These are phyloP conservation scores for Acleris sparsana DNA, from an alignment of 2,888 invertebrate species.

Conservation along the genomic window DNA sequence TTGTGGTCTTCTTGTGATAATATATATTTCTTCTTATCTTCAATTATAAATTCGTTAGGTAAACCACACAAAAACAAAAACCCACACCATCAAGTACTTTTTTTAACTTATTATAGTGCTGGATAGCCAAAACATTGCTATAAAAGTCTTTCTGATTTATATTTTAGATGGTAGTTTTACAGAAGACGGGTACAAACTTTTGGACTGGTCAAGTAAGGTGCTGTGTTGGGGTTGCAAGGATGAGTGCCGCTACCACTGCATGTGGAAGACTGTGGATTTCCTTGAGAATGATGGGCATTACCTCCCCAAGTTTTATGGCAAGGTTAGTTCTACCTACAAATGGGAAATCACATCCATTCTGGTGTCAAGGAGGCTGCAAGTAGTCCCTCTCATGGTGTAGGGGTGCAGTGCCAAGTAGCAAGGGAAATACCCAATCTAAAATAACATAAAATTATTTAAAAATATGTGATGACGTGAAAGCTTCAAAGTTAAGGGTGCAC, in stretches of 20 bases:
- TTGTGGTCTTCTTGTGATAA: too few relatives aligned
- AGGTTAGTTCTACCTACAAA: constrained; percentile 29
- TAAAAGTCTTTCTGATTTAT: not conserved
- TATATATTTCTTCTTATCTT: too few relatives aligned
- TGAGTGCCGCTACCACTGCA: constrained; percentile 95
- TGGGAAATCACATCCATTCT: too few relatives aligned
- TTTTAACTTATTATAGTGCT: not conserved
- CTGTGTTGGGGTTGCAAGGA: constrained; percentile 92
- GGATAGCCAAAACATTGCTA: not conserved
- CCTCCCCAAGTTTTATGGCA: constrained; percentile 96
- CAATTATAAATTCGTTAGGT: too few relatives aligned
- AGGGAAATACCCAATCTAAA: too few relatives aligned
- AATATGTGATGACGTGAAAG: too few relatives aligned
- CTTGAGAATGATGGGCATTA: constrained; percentile 86
- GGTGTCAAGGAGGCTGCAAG: too few relatives aligned
- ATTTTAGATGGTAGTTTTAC: constrained; percentile 52
- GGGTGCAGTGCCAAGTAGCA: too few relatives aligned
- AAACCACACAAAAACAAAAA: too few relatives aligned
- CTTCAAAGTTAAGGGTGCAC: too few relatives aligned
- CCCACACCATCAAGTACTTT: not conserved
- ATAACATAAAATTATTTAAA: too few relatives aligned
- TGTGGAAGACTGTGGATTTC: constrained; percentile 95
- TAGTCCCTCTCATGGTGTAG: too few relatives aligned
- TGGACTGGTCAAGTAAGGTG: constrained; percentile 60
- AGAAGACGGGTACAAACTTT: constrained; percentile 43